Percentiles rank a stretch among this genome's conserved stretches.
phyloP scores from a whole-genome alignment of 2,113 vertebrate genomes.

The Drymodes brunneopygia region DNA sequence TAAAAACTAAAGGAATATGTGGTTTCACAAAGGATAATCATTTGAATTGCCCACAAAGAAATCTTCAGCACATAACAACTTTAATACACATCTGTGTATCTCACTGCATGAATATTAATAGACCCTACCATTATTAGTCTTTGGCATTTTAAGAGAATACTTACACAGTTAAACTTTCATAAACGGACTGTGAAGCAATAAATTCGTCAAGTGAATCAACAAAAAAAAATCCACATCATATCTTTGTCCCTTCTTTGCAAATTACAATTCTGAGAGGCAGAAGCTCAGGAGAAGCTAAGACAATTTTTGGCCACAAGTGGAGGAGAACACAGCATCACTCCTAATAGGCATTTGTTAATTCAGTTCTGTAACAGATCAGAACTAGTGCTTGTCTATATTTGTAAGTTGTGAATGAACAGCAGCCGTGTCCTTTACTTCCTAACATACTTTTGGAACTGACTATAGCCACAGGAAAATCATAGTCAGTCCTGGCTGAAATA shows the following conservation, averaged over 20 bases:
- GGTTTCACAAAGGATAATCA: neutral
- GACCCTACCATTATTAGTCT: neutral
- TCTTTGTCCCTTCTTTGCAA: neutral
- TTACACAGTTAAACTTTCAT: neutral
- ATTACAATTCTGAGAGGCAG: neutral
- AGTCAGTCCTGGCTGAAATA: neutral
- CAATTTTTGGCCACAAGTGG: neutral
- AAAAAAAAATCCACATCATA: neutral
- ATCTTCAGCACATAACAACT: neutral
- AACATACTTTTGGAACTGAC: neutral
- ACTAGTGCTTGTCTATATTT: neutral
- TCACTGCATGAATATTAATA: neutral
- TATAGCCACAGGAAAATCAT: neutral
- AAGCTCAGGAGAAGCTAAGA: neutral
- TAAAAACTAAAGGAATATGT: neutral
- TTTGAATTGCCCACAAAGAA: neutral
- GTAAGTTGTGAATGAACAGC: neutral
- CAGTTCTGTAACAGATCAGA: neutral
- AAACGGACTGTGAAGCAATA: neutral
- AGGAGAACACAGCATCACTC: neutral
- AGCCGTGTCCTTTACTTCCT: neutral
- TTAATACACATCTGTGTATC: neutral
- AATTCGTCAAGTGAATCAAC: neutral
- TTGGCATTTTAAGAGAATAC: neutral
- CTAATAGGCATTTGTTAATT: neutral